Conservation (phyloP, 1,140 invertebrate species). For the Drosophila nigrodunni region DNA sequence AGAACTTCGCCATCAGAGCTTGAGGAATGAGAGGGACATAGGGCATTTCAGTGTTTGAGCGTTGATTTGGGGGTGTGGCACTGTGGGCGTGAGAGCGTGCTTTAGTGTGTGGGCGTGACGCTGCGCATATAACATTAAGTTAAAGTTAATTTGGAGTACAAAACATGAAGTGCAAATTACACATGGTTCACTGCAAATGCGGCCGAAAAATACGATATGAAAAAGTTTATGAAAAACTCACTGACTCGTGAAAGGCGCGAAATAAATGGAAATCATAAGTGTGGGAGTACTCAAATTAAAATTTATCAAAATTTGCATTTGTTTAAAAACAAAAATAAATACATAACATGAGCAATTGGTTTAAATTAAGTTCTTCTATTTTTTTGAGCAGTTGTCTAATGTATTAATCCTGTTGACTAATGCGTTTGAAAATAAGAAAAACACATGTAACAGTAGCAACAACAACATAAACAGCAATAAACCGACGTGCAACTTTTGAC, state of each 20-base stretch:
- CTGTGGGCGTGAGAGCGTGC: constrained; percentile 20
- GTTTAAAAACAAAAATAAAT: constrained; percentile 24
- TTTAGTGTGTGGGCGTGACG: constrained; percentile 55
- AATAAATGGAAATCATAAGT: constrained; percentile 3
- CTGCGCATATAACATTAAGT: constrained; percentile 44
- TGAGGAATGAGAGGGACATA: not conserved
- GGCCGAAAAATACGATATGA: constrained; percentile 2
- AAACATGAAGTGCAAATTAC: constrained; percentile 33
- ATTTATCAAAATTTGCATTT: constrained; percentile 56
- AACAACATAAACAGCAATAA: constrained; percentile 17
- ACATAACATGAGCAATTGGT: not conserved
- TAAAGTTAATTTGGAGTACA: constrained; percentile 36
- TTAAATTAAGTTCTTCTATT: constrained; percentile 5
- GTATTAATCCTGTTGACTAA: constrained; percentile 14
- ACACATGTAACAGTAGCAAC: constrained; percentile 36
- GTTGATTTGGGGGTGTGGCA: not conserved
- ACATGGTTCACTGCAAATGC: constrained; percentile 2
- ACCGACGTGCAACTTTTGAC: constrained; percentile 22
- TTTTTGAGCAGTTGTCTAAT: constrained; percentile 9
- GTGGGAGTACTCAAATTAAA: constrained; percentile 29
- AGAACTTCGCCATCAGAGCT: constrained; percentile 39
- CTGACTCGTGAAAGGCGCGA: constrained; percentile 39
- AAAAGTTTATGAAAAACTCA: constrained; percentile 7
- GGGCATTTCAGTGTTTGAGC: not conserved
- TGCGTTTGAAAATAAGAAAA: constrained; percentile 30